Evolutionary conservation across 2,888 invertebrate genomes (phyloP), one percentile per base, ranked within the genome.

Genomic region (Xestobium rufovillosum): DNA sequence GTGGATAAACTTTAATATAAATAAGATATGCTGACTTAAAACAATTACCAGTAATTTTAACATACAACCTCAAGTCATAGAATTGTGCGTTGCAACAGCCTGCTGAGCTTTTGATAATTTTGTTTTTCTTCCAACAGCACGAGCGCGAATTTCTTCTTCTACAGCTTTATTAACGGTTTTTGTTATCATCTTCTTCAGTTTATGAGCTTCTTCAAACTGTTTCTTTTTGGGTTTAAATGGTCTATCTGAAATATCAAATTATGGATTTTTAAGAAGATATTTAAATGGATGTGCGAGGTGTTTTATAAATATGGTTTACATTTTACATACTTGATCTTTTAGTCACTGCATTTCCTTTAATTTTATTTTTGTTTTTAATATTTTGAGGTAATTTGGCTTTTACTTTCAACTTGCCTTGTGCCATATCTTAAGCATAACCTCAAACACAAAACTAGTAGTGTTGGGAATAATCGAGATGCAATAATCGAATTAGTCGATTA

Each of bases 131-230:
- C 65, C 63, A 15, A 13, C 63, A 1, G 79, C 78, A 39, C 70
- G 59, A 2, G 75, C 69, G 32, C 82, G 62, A 29, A 83, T 66
- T 60, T 82, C 79, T 45, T 77, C 63, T 57, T 83, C 83, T 32
- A 77, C 74, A 2, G 75, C 70, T 52, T 74, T 75, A 54, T 83
- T 82, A n/a, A 83, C 76, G 56, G 76, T 76, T 61, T 78, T 81
- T 3, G 78, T 72, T 9, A 83, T 75, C 36, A 71, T 70, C 44
- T 73, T 73, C 52, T 81, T 82, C 56, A 82, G 66, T 52, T 78
- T 80, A 47, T 73, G 72, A 1, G 71, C 61, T 54, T 78, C 76
- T 33, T 73, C 64, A 14, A 70, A 65, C 38, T 70, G 70, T 10
- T 63, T 56, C 50, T 80, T 80, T 51, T 81, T 82, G 23, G 78